Percentiles rank a stretch among this genome's conserved stretches.
Evolutionary conservation across 2,113 vertebrate genomes (phyloP).

Genomic region (Nothocercus julius): DNA sequence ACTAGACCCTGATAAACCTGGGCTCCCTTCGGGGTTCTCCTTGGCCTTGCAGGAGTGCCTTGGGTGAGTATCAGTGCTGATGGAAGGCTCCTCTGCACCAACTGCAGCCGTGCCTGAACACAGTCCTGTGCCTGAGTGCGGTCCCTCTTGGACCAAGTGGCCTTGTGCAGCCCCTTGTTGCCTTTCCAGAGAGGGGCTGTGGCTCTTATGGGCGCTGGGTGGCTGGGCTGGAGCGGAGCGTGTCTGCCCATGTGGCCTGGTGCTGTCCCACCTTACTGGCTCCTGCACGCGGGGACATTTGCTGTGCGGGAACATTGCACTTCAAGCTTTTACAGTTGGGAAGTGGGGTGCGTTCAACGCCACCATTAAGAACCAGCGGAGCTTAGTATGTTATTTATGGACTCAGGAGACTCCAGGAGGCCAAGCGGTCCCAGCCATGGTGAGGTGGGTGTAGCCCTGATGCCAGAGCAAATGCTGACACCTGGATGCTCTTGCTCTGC

Average conservation of each 20-base stretch:
- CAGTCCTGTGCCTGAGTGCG: not conserved
- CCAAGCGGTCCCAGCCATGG: not conserved
- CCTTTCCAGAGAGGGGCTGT: not conserved
- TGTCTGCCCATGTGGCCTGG: too few relatives aligned
- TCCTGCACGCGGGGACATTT: too few relatives aligned
- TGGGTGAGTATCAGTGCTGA: not conserved
- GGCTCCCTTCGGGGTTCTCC: not conserved
- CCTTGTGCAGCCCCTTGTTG: accelerated
- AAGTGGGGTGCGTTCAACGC: not conserved
- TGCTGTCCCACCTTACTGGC: too few relatives aligned
- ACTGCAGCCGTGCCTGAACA: not conserved
- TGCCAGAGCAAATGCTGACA: not conserved
- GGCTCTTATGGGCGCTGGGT: not conserved
- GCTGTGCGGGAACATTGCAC: accelerated
- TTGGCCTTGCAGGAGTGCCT: not conserved
- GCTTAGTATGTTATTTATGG: not conserved
- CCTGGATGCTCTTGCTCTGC: not conserved
- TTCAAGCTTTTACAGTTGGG: not conserved
- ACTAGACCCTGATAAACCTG: not conserved
- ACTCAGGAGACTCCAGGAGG: too few relatives aligned
- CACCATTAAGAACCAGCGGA: not conserved
- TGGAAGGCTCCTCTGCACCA: not conserved
- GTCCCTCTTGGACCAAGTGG: not conserved
- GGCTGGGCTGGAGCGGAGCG: too few relatives aligned
- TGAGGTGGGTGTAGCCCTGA: not conserved